These are phyloP conservation scores for Leistus spinibarbis DNA, from an alignment of 2,888 invertebrate genomes.

Conservation along the genomic window DNA sequence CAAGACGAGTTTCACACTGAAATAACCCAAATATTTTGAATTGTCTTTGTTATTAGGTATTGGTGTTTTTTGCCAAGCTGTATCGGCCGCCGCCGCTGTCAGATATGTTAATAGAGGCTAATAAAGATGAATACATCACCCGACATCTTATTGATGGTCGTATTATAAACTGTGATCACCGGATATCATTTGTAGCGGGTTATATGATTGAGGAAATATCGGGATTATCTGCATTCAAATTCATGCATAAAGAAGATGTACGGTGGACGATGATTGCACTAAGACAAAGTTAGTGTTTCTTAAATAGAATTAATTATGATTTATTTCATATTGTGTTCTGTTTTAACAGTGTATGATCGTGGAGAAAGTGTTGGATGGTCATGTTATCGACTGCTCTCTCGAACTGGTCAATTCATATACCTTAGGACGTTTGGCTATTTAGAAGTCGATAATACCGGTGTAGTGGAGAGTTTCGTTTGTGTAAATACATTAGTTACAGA, in stretches of 20 bases:
- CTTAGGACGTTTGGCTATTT: slow-evolving; percentile 83
- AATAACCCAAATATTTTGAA: background rate
- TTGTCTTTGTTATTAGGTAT: slow-evolving; percentile 55
- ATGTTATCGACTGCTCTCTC: slow-evolving; percentile 82
- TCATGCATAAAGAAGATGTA: slow-evolving; percentile 89
- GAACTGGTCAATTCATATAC: slow-evolving; percentile 85
- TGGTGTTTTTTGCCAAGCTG: slow-evolving; percentile 76
- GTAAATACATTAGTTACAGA: slow-evolving; percentile 78
- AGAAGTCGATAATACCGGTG: slow-evolving; percentile 80
- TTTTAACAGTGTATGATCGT: slow-evolving; percentile 77
- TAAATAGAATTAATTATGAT: background rate
- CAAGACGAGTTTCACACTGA: too few relatives aligned
- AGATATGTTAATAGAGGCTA: slow-evolving; percentile 68
- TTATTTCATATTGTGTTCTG: slow-evolving; percentile 40
- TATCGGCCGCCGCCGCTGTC: slow-evolving; percentile 73
- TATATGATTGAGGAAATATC: slow-evolving; percentile 89
- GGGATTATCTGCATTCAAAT: slow-evolving; percentile 86
- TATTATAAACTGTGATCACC: slow-evolving; percentile 89
- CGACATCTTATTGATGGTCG: slow-evolving; percentile 87
- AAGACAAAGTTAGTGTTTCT: slow-evolving; percentile 71
- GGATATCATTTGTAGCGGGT: slow-evolving; percentile 86
- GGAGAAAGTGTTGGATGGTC: slow-evolving; percentile 83
- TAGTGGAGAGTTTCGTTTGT: slow-evolving; percentile 85
- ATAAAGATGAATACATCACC: slow-evolving; percentile 86
- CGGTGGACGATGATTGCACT: slow-evolving; percentile 88